Evolutionary conservation across 2,888 invertebrate species (phyloP).

Genomic region (Xanthorhoe designata): DNA sequence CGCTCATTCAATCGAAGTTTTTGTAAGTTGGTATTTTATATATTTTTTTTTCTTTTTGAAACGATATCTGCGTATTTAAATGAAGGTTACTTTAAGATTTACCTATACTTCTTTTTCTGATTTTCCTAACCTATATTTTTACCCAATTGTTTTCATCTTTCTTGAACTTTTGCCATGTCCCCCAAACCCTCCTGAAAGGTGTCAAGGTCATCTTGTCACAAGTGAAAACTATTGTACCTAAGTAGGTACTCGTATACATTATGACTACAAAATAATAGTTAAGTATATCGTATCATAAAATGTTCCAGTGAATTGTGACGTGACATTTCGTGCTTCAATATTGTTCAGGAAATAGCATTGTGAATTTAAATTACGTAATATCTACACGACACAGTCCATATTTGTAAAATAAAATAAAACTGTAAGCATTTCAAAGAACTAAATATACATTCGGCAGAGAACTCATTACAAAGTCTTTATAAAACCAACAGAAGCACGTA

Average conservation of each 20-base stretch:
- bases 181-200: too few species aligned
- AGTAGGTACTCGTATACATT: too few species aligned
- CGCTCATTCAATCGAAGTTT: conserved; percentile 29
- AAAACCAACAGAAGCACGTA: conserved; percentile 24
- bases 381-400: background rate
- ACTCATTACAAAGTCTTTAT: conserved; percentile 12
- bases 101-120: too few species aligned
- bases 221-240: too few species aligned
- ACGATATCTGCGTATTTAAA: background rate
- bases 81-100: too few species aligned
- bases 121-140: too few species aligned
- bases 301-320: background rate
- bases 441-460: conserved; percentile 2
- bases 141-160: too few species aligned
- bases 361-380: conserved; percentile 13
- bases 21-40: background rate
- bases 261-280: too few species aligned
- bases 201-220: too few species aligned
- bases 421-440: background rate
- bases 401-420: conserved; percentile 9
- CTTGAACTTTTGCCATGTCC: too few species aligned
- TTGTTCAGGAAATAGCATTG: conserved; percentile 13
- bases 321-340: conserved; percentile 19
- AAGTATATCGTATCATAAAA: background rate
- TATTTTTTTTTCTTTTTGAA: background rate